A percentile compares a stretch with the other conserved stretches of the same genome.
Conservation (phyloP, 2,113 vertebrate genomes). For the Hydropotes inermis region DNA sequence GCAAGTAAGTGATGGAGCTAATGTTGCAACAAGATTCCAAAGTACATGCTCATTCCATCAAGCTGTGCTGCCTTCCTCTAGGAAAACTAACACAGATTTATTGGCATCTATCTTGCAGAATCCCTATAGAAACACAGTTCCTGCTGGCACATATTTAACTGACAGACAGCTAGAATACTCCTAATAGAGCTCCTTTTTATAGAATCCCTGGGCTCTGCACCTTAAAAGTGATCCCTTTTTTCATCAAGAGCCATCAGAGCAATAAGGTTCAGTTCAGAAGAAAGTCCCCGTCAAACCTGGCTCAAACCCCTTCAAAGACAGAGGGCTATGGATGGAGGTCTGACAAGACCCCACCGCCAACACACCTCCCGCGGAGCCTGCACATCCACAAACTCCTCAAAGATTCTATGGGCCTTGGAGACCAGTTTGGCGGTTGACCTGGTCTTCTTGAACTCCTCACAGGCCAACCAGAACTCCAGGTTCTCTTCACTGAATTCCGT, state of each 20-base stretch:
- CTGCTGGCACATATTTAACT: not conserved
- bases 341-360: not conserved
- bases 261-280: not conserved
- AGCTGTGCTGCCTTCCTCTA: not conserved
- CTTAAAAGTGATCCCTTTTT: not conserved
- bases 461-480: conserved; percentile 97
- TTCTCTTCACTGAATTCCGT: conserved; percentile 99
- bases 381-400: conserved; percentile 93
- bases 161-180: not conserved
- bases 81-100: not conserved
- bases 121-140: not conserved
- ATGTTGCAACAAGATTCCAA: not conserved
- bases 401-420: conserved; percentile 92
- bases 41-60: not conserved
- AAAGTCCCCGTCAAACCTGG: not conserved
- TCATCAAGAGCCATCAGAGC: not conserved
- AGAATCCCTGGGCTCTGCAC: not conserved
- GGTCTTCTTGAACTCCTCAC: conserved; percentile 93
- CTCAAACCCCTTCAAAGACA: not conserved
- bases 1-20: not conserved
- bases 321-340: not conserved
- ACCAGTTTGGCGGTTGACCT: conserved; percentile 86
- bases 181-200: not conserved
- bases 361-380: conserved; percentile 95
- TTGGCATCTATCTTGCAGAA: not conserved